A percentile compares a stretch with the other conserved stretches of the same genome.
phyloP scores from a whole-genome alignment of 2,113 vertebrate genomes.

The Marmota flaviventris region DNA sequence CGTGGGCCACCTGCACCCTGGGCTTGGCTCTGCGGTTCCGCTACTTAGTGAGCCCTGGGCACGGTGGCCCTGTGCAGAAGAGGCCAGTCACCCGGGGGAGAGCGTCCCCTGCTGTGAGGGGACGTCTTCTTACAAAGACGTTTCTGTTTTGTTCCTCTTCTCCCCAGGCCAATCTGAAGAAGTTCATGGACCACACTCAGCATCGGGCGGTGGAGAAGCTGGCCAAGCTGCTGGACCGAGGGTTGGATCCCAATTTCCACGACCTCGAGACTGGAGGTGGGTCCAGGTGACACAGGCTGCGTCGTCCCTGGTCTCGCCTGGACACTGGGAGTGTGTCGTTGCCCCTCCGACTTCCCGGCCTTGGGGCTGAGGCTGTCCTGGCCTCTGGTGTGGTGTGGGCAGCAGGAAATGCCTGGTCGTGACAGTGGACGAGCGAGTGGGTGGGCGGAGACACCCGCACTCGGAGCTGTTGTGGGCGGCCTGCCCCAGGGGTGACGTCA shows the following conservation, averaged over 20 bases:
- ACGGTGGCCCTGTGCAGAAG: no score
- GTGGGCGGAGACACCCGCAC: accelerated
- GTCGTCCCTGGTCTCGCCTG: accelerated
- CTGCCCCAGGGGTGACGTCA: no score
- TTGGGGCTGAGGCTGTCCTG: accelerated
- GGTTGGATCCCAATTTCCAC: slow-evolving; percentile 97
- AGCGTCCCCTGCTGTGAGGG: no score
- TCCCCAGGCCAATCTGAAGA: slow-evolving; percentile 94
- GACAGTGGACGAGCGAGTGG: accelerated
- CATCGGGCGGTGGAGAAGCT: slow-evolving; percentile 94
- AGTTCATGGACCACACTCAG: slow-evolving; percentile 96
- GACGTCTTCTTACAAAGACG: accelerated
- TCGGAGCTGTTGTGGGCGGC: accelerated
- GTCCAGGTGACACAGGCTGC: accelerated
- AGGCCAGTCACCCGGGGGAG: accelerated
- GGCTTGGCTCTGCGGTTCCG: accelerated
- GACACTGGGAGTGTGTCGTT: accelerated
- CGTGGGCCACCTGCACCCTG: accelerated
- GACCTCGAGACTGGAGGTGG: slow-evolving; percentile 96
- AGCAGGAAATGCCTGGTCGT: no score
- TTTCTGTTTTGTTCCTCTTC: background rate
- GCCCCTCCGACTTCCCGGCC: accelerated
- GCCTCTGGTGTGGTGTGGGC: accelerated
- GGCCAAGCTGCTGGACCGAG: slow-evolving; percentile 94
- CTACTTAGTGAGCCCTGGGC: accelerated